Percentiles rank a stretch among this genome's conserved stretches.
Conservation (phyloP, 2,888 invertebrate genomes). For the Amphipoea lucens region DNA sequence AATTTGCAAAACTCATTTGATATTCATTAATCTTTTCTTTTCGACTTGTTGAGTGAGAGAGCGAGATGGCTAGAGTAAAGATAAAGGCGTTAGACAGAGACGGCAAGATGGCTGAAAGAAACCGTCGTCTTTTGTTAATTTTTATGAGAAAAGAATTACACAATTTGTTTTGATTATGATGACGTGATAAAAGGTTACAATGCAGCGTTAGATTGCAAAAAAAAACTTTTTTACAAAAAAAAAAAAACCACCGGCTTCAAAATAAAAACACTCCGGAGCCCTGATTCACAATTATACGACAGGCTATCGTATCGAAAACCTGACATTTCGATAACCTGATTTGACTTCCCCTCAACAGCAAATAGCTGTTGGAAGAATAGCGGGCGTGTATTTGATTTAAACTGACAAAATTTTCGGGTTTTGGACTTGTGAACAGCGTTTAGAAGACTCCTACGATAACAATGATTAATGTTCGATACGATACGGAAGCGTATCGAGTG, state of each 20-base stretch:
- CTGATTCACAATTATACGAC: no score
- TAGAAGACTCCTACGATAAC: no score
- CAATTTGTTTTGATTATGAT: slow-evolving; percentile 47
- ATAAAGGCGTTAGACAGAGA: slow-evolving; percentile 4
- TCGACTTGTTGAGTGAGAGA: slow-evolving; percentile 66
- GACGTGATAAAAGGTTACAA: not conserved
- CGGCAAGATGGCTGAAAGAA: not conserved
- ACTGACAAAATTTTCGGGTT: no score
- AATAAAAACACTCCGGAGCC: no score
- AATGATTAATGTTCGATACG: no score
- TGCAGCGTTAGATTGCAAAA: not conserved
- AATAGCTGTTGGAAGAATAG: no score
- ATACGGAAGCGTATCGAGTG: no score
- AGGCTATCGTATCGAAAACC: no score
- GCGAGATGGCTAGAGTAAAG: not conserved
- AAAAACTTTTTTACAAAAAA: not conserved
- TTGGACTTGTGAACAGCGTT: no score
- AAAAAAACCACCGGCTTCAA: not conserved
- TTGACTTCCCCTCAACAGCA: no score
- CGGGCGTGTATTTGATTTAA: no score
- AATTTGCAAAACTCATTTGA: slow-evolving; percentile 74
- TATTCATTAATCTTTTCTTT: slow-evolving; percentile 76
- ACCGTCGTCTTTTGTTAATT: not conserved
- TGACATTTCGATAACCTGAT: no score
- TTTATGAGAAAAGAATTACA: not conserved